A percentile compares a stretch with the other conserved stretches of the same genome.
Conservation (phyloP, 2,113 vertebrate genomes). For the Mobula birostris region DNA sequence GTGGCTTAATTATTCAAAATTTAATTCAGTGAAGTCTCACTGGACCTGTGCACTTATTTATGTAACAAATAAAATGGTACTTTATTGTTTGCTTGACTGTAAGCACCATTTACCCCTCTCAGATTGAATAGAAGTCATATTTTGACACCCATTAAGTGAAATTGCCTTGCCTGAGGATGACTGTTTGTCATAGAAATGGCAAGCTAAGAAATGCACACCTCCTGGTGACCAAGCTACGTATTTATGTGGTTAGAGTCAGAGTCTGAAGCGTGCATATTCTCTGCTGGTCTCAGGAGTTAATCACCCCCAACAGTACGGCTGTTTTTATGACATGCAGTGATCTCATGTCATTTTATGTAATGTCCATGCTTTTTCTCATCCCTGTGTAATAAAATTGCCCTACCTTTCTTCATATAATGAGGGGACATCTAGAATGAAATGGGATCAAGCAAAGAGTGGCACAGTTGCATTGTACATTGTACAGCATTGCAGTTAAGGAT, state of each 20-base stretch:
- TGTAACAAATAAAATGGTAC: not conserved
- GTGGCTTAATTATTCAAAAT: not conserved
- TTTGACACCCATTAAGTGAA: not conserved
- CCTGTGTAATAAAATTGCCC: not conserved
- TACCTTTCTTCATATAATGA: not conserved
- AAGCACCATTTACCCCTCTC: not conserved
- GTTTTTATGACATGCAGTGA: not conserved
- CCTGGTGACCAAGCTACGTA: not conserved
- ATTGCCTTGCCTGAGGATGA: not conserved
- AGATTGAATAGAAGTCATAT: not conserved
- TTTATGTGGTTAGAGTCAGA: not conserved
- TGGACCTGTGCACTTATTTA: not conserved
- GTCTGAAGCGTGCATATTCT: not conserved
- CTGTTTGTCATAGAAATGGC: not conserved
- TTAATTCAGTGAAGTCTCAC: no score
- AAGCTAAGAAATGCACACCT: not conserved
- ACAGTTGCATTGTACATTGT: not conserved
- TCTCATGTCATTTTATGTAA: not conserved
- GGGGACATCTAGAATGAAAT: not conserved
- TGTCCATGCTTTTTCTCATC: not conserved
- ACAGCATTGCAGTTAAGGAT: not conserved
- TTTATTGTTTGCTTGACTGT: not conserved
- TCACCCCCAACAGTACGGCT: not conserved
- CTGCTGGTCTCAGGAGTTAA: not conserved
- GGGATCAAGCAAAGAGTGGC: not conserved